Base-by-base conservation (phyloP, 2,888 invertebrate genomes). In the Calliphora vomitoria region DNA sequence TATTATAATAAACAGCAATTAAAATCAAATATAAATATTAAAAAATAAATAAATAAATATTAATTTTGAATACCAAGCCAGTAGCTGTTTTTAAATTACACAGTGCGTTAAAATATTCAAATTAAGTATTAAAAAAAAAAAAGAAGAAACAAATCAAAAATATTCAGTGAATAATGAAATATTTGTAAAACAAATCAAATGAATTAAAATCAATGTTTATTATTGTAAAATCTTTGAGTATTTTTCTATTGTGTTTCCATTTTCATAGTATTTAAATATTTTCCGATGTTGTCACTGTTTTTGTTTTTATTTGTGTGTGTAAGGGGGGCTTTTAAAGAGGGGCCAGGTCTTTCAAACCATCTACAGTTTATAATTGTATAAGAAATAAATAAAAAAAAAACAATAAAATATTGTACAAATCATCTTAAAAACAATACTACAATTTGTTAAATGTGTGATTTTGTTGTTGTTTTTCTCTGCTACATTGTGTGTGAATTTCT, bases 401-500 rank as follows among this genome's bases (percentile, higher is more conserved):
- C 41, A 58, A 72, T 15, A 44, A 3, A 47, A 38, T 10, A 50
- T 18, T 25, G 13, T 25, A 18, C 8, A 53, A 64, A 76, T 5
- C 50, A 8, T 74, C 60, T 74, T 60, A 60, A 74, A 74, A 47
- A 31, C 47, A 75, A 75, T 50, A 64, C 31, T 25, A 62, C 8
- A 62, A 62, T 50, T 64, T 76, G 35, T 76, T 8, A 31, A 50
- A 64, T 50, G 62, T 50, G 47, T 50, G 18, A 55, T 50, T 74
- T 72, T 72, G 18, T 6, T 5, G 35, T 35, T 35, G 20, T 60
- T 75, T 74, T 74, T 38, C 2, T 72, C 25, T n/a, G 20, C 8
- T 31, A 50, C 47, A 47, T 64, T 76, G 50, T 76, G 64, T 64
- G 64, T 76, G 76, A 76, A 76, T 76, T 64, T 76, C 25, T 76